Evolutionary conservation across 2,797 vertebrate genomes (phyloP), one percentile per base, ranked within the genome.

Genomic region (Amblyopsis hoosieri): DNA sequence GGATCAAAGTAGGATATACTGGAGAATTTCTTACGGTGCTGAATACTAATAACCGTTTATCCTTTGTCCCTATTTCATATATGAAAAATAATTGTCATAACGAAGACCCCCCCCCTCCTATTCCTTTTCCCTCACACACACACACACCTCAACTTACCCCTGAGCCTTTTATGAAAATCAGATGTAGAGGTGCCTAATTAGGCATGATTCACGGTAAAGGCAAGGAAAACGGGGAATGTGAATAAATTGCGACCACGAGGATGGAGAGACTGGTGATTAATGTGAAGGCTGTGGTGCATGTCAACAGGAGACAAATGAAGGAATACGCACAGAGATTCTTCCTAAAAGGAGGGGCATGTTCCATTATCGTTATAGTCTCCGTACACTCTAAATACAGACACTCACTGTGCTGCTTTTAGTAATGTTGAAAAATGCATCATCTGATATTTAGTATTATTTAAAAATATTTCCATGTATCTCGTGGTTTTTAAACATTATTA

Each of bases 261-360:
- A 81, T 85, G 84, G 83, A 89, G 83, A 90, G 86, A 88, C 83
- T 86, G 83, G 85, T 93, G 92, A 93, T 93, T 93, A 92, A 93
- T 93, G 90, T 87, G 90, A 87, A 90, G 75, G 86, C 90, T 90
- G 89, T 85, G 89, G 92, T 87, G 90, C 88, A 89, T 85, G 70
- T 89, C 86, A 85, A 79, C 69, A 60, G 57, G 78, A 87, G 79
- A 90, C 83, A 82, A 80, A 85, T 81, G 85, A 79, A 87, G 74
- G 71, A 13, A 66, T 60, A 78, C 45, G 66, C 63, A 58, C 70
- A 81, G 71, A 84, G 73, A 62, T 66, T 74, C 65, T 74, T 9
- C 37, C 12, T 80, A 54, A 60, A 51, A 72, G 62, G 59, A 75
- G 29, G 70, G 37, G 37, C 37, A 9, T 9, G 37, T 7, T 42